These are phyloP conservation scores for Drosophila atripex DNA, from an alignment of 2,888 invertebrate genomes.

Conservation along the genomic window DNA sequence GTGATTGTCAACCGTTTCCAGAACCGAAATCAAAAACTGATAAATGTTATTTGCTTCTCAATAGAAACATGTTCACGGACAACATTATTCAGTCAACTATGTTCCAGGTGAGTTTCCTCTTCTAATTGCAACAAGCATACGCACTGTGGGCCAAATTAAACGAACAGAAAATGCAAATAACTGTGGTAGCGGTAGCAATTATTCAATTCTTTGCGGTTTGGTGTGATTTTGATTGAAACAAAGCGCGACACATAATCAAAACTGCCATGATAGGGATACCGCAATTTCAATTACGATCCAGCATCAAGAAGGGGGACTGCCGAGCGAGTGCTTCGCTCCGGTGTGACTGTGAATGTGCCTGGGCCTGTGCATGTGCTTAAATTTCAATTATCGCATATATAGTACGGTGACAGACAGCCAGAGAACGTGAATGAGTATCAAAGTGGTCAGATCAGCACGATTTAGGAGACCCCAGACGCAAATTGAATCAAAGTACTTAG, in stretches of 20 bases:
- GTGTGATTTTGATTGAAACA: constrained; percentile 70
- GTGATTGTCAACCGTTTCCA: constrained; percentile 31
- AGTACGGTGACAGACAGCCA: constrained; percentile 5
- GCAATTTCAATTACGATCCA: constrained; percentile 71
- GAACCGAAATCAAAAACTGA: neutral
- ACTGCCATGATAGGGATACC: constrained; percentile 75
- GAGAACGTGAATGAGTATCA: constrained; percentile 9
- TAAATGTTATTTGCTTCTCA: constrained; percentile 5
- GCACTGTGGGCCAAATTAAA: constrained; percentile 14
- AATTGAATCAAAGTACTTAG: constrained; percentile 67
- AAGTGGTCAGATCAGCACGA: constrained; percentile 17
- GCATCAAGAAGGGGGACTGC: constrained; percentile 57
- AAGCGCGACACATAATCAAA: constrained; percentile 68
- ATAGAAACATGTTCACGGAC: constrained; percentile 95
- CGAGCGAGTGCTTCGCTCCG: constrained; percentile 17
- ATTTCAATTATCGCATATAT: constrained; percentile 68
- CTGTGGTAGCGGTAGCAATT: constrained; percentile 57
- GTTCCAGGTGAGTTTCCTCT: constrained; percentile 86
- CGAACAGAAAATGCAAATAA: neutral
- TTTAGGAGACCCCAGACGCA: constrained; percentile 46
- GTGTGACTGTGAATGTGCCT: constrained; percentile 27
- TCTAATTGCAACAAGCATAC: constrained; percentile 8
- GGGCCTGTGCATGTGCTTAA: constrained; percentile 50
- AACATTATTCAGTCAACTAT: constrained; percentile 95
- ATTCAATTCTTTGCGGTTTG: constrained; percentile 70